phyloP scores from a whole-genome alignment of 2,888 invertebrate genomes.

The Psylliodes chrysocephalus region DNA sequence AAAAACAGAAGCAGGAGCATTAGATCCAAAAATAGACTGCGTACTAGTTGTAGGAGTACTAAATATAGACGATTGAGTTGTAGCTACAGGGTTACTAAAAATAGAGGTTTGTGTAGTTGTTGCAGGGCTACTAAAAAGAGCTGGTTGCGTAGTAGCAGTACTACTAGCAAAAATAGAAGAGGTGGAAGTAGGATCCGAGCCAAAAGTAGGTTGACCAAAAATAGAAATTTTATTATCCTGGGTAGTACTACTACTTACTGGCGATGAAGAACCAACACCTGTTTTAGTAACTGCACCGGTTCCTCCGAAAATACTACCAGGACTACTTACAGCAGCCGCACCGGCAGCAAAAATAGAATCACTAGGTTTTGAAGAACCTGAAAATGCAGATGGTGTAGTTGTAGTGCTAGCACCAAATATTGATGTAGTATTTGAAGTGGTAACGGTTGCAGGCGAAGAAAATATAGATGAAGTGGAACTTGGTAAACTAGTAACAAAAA shows the following conservation, averaged over 20 bases:
- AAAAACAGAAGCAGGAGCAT: slow-evolving; percentile 43
- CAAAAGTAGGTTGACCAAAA: neutral
- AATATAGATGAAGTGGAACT: neutral
- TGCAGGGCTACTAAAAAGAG: slow-evolving; percentile 35
- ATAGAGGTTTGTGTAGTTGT: slow-evolving; percentile 28
- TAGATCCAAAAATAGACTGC: slow-evolving; percentile 31
- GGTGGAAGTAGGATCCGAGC: neutral
- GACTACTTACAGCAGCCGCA: neutral
- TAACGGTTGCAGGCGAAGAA: neutral
- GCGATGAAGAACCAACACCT: neutral
- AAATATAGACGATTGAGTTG: slow-evolving; percentile 34
- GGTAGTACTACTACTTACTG: no score
- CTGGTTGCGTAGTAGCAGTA: slow-evolving; percentile 24
- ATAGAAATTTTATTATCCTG: neutral
- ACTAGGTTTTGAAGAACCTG: slow-evolving; percentile 3
- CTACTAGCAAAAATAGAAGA: slow-evolving; percentile 32
- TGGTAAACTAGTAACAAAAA: neutral
- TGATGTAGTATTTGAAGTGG: neutral
- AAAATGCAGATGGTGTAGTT: neutral
- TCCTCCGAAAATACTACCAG: slow-evolving; percentile 15
- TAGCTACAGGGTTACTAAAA: slow-evolving; percentile 38
- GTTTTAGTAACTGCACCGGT: neutral
- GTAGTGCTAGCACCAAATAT: neutral
- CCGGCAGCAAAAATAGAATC: neutral
- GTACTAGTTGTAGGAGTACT: slow-evolving; percentile 17